A percentile compares a stretch with the other conserved stretches of the same genome.
Evolutionary conservation across 37 sponge, comb jelly and placozoan species (phyloP).

Genomic region (Tethya wilhelma): DNA sequence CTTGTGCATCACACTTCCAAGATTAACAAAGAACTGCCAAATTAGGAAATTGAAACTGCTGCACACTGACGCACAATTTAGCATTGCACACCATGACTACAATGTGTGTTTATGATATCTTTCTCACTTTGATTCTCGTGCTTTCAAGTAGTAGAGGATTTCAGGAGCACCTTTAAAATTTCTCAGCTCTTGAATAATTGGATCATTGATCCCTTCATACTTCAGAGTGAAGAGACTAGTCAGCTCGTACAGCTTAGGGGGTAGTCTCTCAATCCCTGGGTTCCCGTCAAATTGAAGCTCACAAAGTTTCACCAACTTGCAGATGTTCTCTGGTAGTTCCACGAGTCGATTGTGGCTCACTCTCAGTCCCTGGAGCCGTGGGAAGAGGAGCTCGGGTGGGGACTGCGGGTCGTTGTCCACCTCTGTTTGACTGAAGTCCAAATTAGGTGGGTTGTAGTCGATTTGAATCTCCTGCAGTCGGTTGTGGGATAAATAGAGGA

Average conservation of each 20-base stretch:
- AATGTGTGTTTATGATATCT: no score
- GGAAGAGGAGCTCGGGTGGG: constrained; percentile 23
- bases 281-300: constrained; percentile 35
- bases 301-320: constrained; percentile 20
- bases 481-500: constrained; percentile 42
- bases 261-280: constrained; percentile 23
- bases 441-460: not conserved
- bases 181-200: constrained; percentile 33
- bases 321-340: constrained; percentile 37
- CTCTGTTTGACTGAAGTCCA: not conserved
- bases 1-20: no score
- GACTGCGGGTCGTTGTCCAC: not conserved
- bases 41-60: no score
- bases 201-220: constrained; percentile 56
- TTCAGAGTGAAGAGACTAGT: constrained; percentile 34
- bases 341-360: constrained; percentile 37
- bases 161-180: constrained; percentile 19
- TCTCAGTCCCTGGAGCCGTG: constrained; percentile 40
- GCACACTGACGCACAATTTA: no score
- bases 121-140: constrained; percentile 44
- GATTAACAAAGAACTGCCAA: no score
- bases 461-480: constrained; percentile 25
- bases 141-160: constrained; percentile 47
- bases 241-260: constrained; percentile 23
- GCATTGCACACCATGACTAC: no score